These are phyloP conservation scores for Oscheius onirici DNA, from an alignment of 2,888 invertebrate genomes.

Conservation along the genomic window DNA sequence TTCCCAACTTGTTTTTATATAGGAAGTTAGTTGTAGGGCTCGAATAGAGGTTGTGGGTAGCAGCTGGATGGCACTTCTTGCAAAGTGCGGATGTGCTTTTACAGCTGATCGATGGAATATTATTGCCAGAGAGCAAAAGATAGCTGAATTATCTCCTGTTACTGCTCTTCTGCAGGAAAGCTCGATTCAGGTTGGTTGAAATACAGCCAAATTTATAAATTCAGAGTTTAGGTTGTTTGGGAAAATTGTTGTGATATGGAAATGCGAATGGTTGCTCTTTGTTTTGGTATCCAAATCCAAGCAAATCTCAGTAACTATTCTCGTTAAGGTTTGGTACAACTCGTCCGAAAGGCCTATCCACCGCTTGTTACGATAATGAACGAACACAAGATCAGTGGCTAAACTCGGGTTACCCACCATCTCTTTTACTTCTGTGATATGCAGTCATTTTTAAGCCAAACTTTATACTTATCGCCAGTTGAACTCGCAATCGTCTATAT, in stretches of 20 bases:
- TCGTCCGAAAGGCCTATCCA: conserved; percentile 67
- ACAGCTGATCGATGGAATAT: conserved; percentile 61
- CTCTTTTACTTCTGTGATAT: neutral
- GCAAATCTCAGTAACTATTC: too few species aligned
- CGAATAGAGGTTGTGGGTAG: conserved; percentile 45
- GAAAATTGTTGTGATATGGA: conserved; percentile 59
- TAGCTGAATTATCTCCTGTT: conserved; percentile 56
- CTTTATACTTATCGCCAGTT: neutral
- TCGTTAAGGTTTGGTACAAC: conserved; percentile 56
- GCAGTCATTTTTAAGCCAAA: neutral
- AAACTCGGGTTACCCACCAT: too few species aligned
- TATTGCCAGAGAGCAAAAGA: conserved; percentile 40
- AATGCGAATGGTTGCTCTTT: conserved; percentile 61
- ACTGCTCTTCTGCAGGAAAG: conserved; percentile 64
- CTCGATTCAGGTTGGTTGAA: conserved; percentile 50
- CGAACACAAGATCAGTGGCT: conserved; percentile 41
- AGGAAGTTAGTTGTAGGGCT: conserved; percentile 21
- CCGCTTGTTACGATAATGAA: conserved; percentile 64
- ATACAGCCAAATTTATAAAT: neutral
- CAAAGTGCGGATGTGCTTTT: conserved; percentile 63
- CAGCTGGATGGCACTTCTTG: conserved; percentile 37
- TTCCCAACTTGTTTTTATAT: neutral
- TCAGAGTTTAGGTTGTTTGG: conserved; percentile 63
- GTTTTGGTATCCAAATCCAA: conserved; percentile 41
- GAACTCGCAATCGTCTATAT: neutral